Conservation (phyloP, 1,140 invertebrate genomes). For the Littorina saxatilis region DNA sequence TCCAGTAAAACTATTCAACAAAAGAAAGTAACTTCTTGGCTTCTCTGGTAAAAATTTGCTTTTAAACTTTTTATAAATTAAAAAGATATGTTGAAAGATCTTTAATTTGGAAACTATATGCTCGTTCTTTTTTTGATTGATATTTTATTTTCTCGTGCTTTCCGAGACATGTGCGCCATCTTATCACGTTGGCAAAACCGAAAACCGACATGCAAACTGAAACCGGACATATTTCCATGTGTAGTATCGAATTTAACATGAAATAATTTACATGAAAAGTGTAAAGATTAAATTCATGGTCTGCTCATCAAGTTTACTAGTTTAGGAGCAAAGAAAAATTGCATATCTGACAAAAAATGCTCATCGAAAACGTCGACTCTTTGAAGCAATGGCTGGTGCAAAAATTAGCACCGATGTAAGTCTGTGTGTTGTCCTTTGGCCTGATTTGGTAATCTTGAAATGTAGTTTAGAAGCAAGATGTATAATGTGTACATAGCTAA, state of each 20-base stretch:
- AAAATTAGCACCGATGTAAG: slow-evolving; percentile 33
- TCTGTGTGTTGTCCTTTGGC: not conserved
- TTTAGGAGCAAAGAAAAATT: not conserved
- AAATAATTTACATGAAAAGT: not conserved
- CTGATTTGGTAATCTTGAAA: not conserved
- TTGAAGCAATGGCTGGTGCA: slow-evolving; percentile 36
- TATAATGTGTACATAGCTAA: not conserved
- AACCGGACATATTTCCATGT: not conserved
- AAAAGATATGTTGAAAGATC: too few relatives aligned
- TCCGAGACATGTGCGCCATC: not conserved
- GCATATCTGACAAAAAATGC: not conserved
- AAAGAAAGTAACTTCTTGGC: too few relatives aligned
- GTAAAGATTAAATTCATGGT: not conserved
- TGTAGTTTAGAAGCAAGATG: not conserved
- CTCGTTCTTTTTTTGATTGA: too few relatives aligned
- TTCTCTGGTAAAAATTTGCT: too few relatives aligned
- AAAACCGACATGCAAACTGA: not conserved
- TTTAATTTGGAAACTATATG: too few relatives aligned
- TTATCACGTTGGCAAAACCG: slow-evolving; percentile 24
- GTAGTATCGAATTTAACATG: not conserved
- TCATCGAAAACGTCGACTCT: slow-evolving; percentile 32
- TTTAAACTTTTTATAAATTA: too few relatives aligned
- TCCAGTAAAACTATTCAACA: too few relatives aligned
- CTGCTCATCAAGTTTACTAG: not conserved
- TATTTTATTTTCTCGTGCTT: not conserved